A percentile compares a stretch with the other conserved stretches of the same genome.
Evolutionary conservation across 2,797 vertebrate genomes (phyloP).

Genomic region (Megalops cyprinoides): DNA sequence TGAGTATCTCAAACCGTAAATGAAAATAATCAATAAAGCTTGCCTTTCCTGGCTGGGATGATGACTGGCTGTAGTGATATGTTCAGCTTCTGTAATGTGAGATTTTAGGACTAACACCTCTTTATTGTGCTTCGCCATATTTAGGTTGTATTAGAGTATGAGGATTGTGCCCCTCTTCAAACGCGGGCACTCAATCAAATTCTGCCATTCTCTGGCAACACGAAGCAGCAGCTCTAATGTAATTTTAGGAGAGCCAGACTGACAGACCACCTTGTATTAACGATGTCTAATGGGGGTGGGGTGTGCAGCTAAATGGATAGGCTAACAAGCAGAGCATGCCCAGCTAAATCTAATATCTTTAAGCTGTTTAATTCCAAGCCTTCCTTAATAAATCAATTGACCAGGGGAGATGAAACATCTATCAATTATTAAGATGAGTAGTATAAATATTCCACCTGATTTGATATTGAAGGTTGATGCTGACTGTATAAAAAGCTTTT

Average conservation of each 20-base stretch:
- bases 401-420: conserved; percentile 83
- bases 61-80: too few species aligned
- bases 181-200: conserved; percentile 86
- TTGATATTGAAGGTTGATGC: conserved; percentile 80
- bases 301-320: conserved; percentile 89
- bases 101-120: too few species aligned
- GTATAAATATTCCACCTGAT: conserved; percentile 89
- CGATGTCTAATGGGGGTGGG: conserved; percentile 86
- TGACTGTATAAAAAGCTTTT: too few species aligned
- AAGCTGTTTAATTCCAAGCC: conserved; percentile 90
- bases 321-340: conserved; percentile 82
- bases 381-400: conserved; percentile 89
- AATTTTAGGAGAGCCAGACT: conserved; percentile 84
- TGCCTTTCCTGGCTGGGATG: too few species aligned
- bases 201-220: conserved; percentile 85
- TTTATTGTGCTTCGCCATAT: conserved; percentile 65
- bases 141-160: conserved; percentile 77
- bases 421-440: conserved; percentile 88
- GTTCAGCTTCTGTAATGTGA: too few species aligned
- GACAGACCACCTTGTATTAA: conserved; percentile 87
- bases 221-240: conserved; percentile 82
- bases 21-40: too few species aligned
- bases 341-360: conserved; percentile 89
- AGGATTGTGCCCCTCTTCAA: conserved; percentile 79
- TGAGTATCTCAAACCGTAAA: too few species aligned